Conservation (phyloP, 2,113 vertebrate species). For the Hepsetus odoe region DNA sequence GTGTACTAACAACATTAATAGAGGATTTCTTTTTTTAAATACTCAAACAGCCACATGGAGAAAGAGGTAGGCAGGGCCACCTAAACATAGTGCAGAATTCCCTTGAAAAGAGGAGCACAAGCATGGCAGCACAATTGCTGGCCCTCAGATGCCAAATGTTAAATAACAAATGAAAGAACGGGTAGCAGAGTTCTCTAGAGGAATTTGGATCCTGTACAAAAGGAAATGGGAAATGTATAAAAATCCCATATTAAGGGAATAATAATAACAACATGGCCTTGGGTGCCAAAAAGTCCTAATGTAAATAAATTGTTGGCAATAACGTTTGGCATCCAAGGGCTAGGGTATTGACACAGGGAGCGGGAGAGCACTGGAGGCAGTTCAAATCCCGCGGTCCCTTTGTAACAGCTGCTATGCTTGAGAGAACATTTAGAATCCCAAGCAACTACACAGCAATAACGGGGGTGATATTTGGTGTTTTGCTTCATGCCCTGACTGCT, state of each 20-base stretch:
- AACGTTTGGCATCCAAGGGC: background rate
- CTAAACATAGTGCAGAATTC: background rate
- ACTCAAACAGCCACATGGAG: background rate
- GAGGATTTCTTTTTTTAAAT: background rate
- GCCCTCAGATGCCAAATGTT: background rate
- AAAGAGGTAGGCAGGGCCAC: background rate
- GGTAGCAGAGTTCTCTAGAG: background rate
- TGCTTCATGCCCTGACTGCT: background rate
- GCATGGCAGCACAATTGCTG: background rate
- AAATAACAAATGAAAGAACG: background rate
- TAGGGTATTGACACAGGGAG: background rate
- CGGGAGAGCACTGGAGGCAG: background rate
- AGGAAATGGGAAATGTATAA: background rate
- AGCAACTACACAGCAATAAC: background rate
- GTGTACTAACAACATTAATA: slow-evolving; percentile 2
- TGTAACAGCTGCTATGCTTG: background rate
- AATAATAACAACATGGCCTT: slow-evolving; percentile 7
- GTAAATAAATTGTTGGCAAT: slow-evolving; percentile 19
- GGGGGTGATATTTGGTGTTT: background rate
- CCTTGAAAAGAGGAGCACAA: background rate
- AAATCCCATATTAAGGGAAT: background rate
- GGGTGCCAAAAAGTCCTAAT: slow-evolving; percentile 8
- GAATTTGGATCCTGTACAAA: slow-evolving; percentile 6
- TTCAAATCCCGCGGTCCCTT: background rate
- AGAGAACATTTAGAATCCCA: background rate